Percentiles rank a stretch among this genome's conserved stretches.
These are phyloP conservation scores for Temnothorax unifasciatus DNA, from an alignment of 2,888 invertebrate genomes.

Conservation along the genomic window DNA sequence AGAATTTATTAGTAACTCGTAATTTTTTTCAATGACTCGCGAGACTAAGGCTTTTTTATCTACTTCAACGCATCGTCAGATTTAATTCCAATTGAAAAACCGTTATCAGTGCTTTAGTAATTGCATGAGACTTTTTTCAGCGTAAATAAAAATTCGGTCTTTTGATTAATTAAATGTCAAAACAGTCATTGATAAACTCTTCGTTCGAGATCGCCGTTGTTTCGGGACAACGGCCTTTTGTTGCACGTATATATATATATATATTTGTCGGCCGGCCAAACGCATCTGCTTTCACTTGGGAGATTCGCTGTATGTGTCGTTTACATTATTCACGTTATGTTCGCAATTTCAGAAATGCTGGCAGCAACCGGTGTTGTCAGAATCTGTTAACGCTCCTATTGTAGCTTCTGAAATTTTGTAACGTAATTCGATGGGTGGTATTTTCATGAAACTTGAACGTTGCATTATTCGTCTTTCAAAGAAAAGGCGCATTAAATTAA, in stretches of 20 bases:
- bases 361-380: conserved; percentile 39
- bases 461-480: not conserved
- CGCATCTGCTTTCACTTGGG: conserved; percentile 47
- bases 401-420: conserved; percentile 11
- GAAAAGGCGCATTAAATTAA: not conserved
- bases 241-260: conserved; percentile 10
- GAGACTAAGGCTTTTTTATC: not conserved
- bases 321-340: conserved; percentile 45
- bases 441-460: conserved; percentile 14
- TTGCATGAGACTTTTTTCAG: not conserved
- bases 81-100: not conserved
- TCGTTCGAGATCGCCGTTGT: conserved; percentile 10
- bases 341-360: conserved; percentile 32
- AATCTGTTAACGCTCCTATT: conserved; percentile 15
- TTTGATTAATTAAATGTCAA: conserved; percentile 21
- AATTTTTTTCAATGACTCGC: not conserved
- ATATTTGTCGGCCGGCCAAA: conserved; percentile 47
- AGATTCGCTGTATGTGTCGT: conserved; percentile 17
- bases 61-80: not conserved
- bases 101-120: not conserved
- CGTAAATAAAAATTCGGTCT: not conserved
- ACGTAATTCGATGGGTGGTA: not conserved
- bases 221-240: conserved; percentile 50
- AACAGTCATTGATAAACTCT: conserved; percentile 33
- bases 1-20: not conserved